Evolutionary conservation across 1,140 invertebrate genomes (phyloP), one percentile per base, ranked within the genome.

Genomic region (Pseudomyrmex concolor): DNA sequence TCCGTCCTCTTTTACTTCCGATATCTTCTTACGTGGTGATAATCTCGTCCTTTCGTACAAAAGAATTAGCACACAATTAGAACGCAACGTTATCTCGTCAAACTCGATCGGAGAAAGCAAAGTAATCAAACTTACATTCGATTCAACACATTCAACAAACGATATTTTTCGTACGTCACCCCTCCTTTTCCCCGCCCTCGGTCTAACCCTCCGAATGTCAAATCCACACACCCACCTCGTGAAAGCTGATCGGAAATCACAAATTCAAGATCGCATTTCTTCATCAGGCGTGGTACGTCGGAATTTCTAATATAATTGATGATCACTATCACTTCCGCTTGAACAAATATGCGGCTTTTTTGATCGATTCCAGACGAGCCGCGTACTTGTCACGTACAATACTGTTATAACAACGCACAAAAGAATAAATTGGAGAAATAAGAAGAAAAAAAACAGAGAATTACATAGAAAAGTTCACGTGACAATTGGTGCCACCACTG

Each of bases 231-330:
- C 51, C 54, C 25, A 17, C 10, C 43, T 43, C 17, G 51, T 19
- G 60, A 76, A 54, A 76, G 76, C 73, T 70, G 70, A 86, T 76
- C 62, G 73, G 25, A 74, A 70, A 74, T 87, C 81, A 55, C 51
- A 45, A 63, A 73, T 81, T 88, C 86, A 88, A 60, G 85, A 71
- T 60, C 55, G 71, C 86, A 87, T 88, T 84, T 88, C 77, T 88
- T 67, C 55, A 59, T 10, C 86, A 88, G 86, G 86, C 86, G 86
- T 88, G 81, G 64, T 86, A 86, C 74, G 78, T 77, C 73, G 67
- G 85, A 64, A 84, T 72, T 81, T 63, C 50, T 48, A 51, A 77
- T 60, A 68, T 19, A 54, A 68, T 48, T 19, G 34, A 72, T 48
- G 64, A 64, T 57, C 54, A 76, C 66, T 50, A 82, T 15, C 15